Evolutionary conservation across 2,888 invertebrate genomes (phyloP).

Genomic region (Heliconius erato): DNA sequence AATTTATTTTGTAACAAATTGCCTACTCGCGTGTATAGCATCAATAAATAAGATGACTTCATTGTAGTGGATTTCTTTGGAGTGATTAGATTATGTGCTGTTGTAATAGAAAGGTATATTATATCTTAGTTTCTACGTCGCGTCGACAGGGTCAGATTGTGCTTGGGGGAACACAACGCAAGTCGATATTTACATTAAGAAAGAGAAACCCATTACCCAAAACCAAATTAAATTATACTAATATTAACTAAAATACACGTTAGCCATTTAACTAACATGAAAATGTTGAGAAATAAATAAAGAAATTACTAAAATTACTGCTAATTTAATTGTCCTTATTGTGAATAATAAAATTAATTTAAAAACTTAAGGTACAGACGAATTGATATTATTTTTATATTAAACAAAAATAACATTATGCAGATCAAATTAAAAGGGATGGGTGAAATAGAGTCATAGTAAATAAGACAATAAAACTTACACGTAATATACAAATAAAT

Average conservation of each 20-base stretch:
- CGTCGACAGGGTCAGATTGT: slow-evolving; percentile 19
- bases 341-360: neutral
- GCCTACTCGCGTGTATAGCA: slow-evolving; percentile 74
- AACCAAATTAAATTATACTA: slow-evolving; percentile 38
- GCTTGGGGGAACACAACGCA: slow-evolving; percentile 23
- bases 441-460: neutral
- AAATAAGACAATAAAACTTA: slow-evolving; percentile 37
- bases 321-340: slow-evolving; percentile 4
- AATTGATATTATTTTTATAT: neutral
- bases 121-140: slow-evolving; percentile 24
- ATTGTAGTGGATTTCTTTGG: slow-evolving; percentile 76
- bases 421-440: slow-evolving; percentile 14
- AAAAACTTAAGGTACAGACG: neutral
- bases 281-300: slow-evolving; percentile 28
- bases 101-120: slow-evolving; percentile 28
- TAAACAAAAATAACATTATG: neutral
- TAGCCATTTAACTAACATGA: slow-evolving; percentile 35
- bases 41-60: slow-evolving; percentile 83
- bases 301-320: slow-evolving; percentile 15
- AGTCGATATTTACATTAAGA: slow-evolving; percentile 50
- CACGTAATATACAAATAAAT: slow-evolving; percentile 52
- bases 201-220: slow-evolving; percentile 56
- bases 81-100: slow-evolving; percentile 51
- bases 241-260: slow-evolving; percentile 26
- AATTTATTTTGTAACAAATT: slow-evolving; percentile 81